Percentiles rank a stretch among this genome's conserved stretches.
These are phyloP conservation scores for Calliopum simillimum DNA, from an alignment of 2,888 invertebrate species.

Conservation along the genomic window DNA sequence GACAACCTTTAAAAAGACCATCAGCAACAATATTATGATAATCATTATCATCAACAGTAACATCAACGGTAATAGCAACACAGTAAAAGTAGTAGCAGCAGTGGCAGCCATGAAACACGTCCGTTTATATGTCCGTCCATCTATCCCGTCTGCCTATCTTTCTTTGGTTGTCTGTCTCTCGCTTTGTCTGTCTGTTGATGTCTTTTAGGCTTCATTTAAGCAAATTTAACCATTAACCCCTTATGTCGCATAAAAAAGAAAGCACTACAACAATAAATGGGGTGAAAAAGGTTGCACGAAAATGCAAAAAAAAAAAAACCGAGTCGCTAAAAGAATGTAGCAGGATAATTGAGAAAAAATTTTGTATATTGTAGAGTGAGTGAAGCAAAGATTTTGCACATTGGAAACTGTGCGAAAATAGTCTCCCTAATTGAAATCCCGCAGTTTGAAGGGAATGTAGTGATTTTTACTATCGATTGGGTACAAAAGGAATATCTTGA, in stretches of 20 bases:
- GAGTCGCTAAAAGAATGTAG: too few relatives aligned
- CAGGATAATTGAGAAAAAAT: too few relatives aligned
- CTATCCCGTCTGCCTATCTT: too few relatives aligned
- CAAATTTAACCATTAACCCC: constrained; percentile 20
- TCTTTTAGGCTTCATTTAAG: constrained; percentile 7
- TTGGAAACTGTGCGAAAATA: background rate
- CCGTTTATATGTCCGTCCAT: background rate
- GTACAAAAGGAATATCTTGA: too few relatives aligned
- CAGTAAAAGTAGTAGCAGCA: background rate
- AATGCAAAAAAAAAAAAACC: background rate
- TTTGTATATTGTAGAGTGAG: too few relatives aligned
- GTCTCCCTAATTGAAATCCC: background rate
- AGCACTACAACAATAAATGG: background rate
- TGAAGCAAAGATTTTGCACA: too few relatives aligned
- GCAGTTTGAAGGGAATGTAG: too few relatives aligned
- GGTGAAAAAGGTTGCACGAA: background rate
- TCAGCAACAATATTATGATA: constrained; percentile 21
- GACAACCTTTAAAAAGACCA: constrained; percentile 26
- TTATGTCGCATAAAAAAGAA: constrained; percentile 20
- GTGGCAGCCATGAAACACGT: constrained; percentile 6
- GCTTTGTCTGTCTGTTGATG: too few relatives aligned
- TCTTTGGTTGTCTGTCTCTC: too few relatives aligned
- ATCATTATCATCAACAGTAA: constrained; percentile 11
- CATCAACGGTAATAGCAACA: constrained; percentile 9
- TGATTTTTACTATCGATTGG: too few relatives aligned